These are phyloP conservation scores for Notiomystis cincta DNA, from an alignment of 2,113 vertebrate species.

Conservation along the genomic window DNA sequence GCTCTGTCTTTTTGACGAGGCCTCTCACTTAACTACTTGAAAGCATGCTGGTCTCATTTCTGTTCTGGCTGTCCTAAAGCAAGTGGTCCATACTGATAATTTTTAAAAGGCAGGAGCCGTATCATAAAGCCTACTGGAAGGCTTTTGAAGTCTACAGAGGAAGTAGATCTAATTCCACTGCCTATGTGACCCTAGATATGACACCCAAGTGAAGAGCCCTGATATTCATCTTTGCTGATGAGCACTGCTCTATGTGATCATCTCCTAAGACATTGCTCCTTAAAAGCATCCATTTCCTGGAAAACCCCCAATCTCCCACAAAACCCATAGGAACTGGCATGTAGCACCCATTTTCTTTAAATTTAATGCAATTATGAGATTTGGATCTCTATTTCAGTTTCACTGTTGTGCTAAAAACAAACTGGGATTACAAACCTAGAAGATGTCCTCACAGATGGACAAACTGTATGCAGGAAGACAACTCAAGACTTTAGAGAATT, in stretches of 20 bases:
- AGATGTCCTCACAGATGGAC: not conserved
- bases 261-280: not conserved
- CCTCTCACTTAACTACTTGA: not conserved
- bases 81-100: not conserved
- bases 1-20: not conserved
- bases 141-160: not conserved
- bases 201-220: not conserved
- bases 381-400: not conserved
- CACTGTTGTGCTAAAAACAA: not conserved
- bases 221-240: not conserved
- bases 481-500: not conserved
- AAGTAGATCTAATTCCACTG: not conserved
- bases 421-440: not conserved
- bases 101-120: not conserved
- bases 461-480: not conserved
- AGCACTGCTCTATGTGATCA: not conserved
- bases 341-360: not conserved
- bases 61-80: not conserved
- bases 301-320: not conserved
- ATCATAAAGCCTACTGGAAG: not conserved
- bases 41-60: not conserved
- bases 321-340: not conserved
- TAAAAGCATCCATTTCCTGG: not conserved
- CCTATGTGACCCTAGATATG: not conserved
- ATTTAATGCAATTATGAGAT: not conserved